phyloP scores from a whole-genome alignment of 2,797 vertebrate species.

The Dryobates pubescens region DNA sequence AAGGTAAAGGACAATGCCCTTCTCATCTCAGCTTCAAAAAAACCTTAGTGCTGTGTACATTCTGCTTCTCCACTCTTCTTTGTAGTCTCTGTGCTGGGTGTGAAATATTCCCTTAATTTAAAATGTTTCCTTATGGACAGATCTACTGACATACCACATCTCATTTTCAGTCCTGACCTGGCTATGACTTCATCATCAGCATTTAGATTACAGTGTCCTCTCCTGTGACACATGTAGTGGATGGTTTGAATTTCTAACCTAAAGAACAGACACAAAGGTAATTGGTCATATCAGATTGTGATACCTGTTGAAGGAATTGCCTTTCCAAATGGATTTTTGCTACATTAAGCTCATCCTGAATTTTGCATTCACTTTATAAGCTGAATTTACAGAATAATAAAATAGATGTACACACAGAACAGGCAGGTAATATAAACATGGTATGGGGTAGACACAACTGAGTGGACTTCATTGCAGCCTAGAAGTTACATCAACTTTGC shows the following conservation, averaged over 20 bases:
- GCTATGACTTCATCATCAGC: neutral
- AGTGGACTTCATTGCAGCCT: neutral
- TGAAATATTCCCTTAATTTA: neutral
- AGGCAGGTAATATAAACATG: neutral
- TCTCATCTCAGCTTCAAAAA: neutral
- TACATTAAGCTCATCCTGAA: neutral
- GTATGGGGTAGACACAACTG: rapidly evolving
- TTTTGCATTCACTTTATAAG: neutral
- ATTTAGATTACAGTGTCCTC: constrained; percentile 2
- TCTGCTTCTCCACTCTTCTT: neutral
- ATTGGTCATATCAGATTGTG: neutral
- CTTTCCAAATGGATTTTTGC: neutral
- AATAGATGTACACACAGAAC: neutral
- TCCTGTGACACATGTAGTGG: neutral
- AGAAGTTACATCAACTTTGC: neutral
- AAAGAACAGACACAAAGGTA: neutral
- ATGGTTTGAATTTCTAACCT: neutral
- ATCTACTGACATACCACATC: neutral
- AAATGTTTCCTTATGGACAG: neutral
- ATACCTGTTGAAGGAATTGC: neutral
- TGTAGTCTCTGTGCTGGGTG: neutral
- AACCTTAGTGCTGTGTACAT: rapidly evolving
- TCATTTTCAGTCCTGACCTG: neutral
- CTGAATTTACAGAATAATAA: neutral
- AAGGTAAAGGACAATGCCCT: neutral